Base-by-base conservation (phyloP, 2,888 invertebrate genomes). In the Eilema depressum region DNA sequence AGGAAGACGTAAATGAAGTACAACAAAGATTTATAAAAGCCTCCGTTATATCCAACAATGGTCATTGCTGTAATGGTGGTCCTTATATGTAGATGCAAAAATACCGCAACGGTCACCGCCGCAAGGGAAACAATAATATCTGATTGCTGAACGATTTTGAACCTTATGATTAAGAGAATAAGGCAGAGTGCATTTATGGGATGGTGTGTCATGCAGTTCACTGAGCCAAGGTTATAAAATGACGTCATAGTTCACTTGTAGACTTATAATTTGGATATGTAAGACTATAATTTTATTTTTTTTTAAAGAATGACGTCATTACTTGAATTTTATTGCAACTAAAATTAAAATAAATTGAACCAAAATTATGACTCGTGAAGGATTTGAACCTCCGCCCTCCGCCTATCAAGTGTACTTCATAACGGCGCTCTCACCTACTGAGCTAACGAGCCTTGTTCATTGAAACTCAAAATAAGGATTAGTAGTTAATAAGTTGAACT, bases 91-190 rank as follows among this genome's bases (percentile, higher is more conserved):
- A 37, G 73, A 78, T 78, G 76, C 77, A 71, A 82, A 79, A 81
- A 83, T 83, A 78, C 82, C 75, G 25, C 73, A 62, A 53, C 80
- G 83, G 84, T 81, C 81, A 80, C 72, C 77, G 78, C 75, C 80
- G 62, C 59, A 60, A 12, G 28, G 69, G 56, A 62, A 71, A 67
- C 68, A 47, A 47, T 47, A 20, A 47, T 76, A 70, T 56, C 7
- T 25, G 3, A 7, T 20, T 70, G 64, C 28, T 65, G 59, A 37
- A n/a, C 59, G 25, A 70, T 37, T 65, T 33, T 69, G 37, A 47
- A 68, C 73, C 62, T 68, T 80, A 80, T 30, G 1, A 0, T 0
- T 25, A 30, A 17, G 0, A 0, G 0, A 0, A 10, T 64, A 74
- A 33, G 69, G 73, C 69, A 67, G 33, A 68, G 25, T 68, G 26